Base-by-base conservation (phyloP, 2,888 invertebrate genomes). In the Ctenicera cuprea region DNA sequence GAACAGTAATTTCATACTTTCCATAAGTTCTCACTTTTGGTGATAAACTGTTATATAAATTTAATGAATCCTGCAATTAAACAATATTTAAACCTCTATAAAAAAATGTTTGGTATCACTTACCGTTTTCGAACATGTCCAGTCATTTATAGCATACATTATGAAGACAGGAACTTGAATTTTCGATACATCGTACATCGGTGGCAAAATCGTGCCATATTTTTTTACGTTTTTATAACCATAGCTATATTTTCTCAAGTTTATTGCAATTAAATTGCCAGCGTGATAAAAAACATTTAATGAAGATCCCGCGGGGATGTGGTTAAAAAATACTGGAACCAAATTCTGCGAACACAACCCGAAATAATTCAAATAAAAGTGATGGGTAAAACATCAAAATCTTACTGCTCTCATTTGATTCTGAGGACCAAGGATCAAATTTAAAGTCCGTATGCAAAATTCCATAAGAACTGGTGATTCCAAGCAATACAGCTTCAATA, bases 71-170 rank as follows among this genome's bases (percentile, higher is more conserved):
- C 86, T 87, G 86, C 64, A 68, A 72, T 73, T 1, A 52, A 52
- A 14, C n/a, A 52, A 52, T 20, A 4, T 3, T 11, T 26, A 41
- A n/a, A 8, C 12, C 43, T 86, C 84, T 3, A 26, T 26, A 26
- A 3, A 2, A 3, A 5, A 12, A 30, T 82, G 86, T 26, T 26
- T 2, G 5, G 26, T 26, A 3, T 26, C 26, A 26, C 26, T 85
- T 87, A 91, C 91, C 79, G 85, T 82, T 84, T 89, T 89, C 33
- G 88, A 88, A 30, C 91, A 90, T 4, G 26, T 26, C 83, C 89
- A 89, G 81, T 93, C 93, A 79, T 91, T 91, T 71, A 89, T 88
- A 8, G 92, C 92, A 76, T 92, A 92, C 59, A 92, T 88, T 1
- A 91, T 89, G 0, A 43, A 62, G 26, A 62, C 11, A 7, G 93